Evolutionary conservation across 2,797 vertebrate genomes (phyloP).

Genomic region (Hydrophis major): DNA sequence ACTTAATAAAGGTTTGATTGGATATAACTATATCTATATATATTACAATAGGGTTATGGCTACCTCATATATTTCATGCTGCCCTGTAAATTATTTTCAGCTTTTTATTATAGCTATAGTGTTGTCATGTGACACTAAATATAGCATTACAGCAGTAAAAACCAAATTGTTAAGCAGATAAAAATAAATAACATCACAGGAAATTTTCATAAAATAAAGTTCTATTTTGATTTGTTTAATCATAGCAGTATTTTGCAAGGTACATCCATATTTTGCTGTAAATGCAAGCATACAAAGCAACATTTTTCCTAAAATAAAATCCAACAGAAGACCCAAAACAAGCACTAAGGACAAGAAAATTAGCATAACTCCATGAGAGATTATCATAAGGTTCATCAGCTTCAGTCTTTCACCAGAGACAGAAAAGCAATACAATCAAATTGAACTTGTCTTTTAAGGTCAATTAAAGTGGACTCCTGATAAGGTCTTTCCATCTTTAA

Average conservation of each 20-base stretch:
- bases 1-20: no score
- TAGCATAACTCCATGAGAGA: conserved; percentile 32
- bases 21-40: not conserved
- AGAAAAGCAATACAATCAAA: conserved; percentile 42
- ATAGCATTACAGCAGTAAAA: not conserved
- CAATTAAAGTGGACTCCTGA: conserved; percentile 51
- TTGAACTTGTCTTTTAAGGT: conserved; percentile 27
- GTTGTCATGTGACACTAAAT: not conserved
- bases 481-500: conserved; percentile 62
- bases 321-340: conserved; percentile 21
- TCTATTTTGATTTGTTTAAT: not conserved
- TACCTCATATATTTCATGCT: not conserved
- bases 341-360: conserved; percentile 19
- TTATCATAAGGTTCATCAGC: conserved; percentile 42
- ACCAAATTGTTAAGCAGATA: not conserved
- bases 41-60: not conserved
- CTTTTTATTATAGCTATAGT: not conserved
- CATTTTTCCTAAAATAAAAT: conserved; percentile 10
- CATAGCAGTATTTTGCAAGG: conserved; percentile 21
- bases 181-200: not conserved
- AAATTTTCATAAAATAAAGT: not conserved
- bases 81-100: not conserved
- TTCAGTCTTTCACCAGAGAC: conserved; percentile 47
- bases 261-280: not conserved
- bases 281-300: conserved; percentile 35